phyloP scores from a whole-genome alignment of 2,888 invertebrate species.

The Peribatodes rhomboidaria region DNA sequence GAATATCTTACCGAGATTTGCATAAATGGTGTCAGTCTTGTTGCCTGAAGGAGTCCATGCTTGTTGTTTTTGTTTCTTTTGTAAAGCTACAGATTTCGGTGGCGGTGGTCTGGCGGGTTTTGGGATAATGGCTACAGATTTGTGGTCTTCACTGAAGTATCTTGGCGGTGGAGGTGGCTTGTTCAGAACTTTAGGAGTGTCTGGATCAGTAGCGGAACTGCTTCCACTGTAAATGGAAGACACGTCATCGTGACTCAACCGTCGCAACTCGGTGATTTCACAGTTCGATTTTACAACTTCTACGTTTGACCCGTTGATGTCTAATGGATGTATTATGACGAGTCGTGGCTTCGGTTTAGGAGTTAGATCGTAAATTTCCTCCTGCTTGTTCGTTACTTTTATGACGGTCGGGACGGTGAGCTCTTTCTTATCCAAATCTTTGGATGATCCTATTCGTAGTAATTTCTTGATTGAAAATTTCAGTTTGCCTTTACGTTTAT shows the following conservation, averaged over 20 bases:
- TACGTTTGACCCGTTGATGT: slow-evolving; percentile 93
- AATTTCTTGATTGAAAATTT: slow-evolving; percentile 95
- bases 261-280: slow-evolving; percentile 74
- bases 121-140: slow-evolving; percentile 79
- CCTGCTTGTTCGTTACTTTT: slow-evolving; percentile 83
- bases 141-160: slow-evolving; percentile 80
- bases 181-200: slow-evolving; percentile 75
- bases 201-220: slow-evolving; percentile 73
- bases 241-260: slow-evolving; percentile 83
- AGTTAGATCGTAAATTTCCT: slow-evolving; percentile 85
- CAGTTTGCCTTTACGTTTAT: slow-evolving; percentile 89
- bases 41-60: slow-evolving; percentile 73
- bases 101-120: slow-evolving; percentile 91
- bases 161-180: slow-evolving; percentile 94
- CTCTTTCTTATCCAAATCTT: slow-evolving; percentile 88
- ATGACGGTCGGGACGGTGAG: slow-evolving; percentile 71
- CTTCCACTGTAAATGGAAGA: slow-evolving; percentile 83
- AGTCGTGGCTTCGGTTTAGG: slow-evolving; percentile 91
- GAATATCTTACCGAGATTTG: slow-evolving; percentile 90
- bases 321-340: slow-evolving; percentile 95
- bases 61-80: slow-evolving; percentile 87
- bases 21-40: slow-evolving; percentile 89
- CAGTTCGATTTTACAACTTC: slow-evolving; percentile 90
- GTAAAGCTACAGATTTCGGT: slow-evolving; percentile 89
- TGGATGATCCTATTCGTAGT: slow-evolving; percentile 91